Evolutionary conservation across 1,140 invertebrate genomes (phyloP), one percentile per base, ranked within the genome.

Genomic region (Telenomus remus): DNA sequence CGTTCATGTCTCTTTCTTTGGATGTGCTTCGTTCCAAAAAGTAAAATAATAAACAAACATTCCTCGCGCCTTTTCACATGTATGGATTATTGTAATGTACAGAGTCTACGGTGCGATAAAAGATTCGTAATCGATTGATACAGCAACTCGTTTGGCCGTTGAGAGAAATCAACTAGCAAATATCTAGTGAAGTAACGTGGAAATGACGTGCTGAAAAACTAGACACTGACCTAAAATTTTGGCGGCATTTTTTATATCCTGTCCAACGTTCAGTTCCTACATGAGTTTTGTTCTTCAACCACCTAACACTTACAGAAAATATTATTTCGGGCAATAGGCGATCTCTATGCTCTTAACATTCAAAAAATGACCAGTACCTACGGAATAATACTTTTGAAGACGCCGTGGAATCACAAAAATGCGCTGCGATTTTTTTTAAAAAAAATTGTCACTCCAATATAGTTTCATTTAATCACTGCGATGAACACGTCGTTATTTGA

Each of bases 1-100:
- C 80, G 80, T 81, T 76, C 80, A 80, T 79, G 74, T 53, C 70
- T 68, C 16, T 48, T 60, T 73, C 50, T 27, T 27, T 27, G 19
- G 6, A 27, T 27, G 19, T 27, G 19, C 19, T 27, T 27, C 19
- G 19, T 27, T 27, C 19, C 19, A 66, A 66, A 55, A 60, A 54
- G n/a, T 50, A 37, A 49, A 56, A 63, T 71, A 13, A 56, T 55
- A 35, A 60, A 54, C 56, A 44, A 71, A 63, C 37, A 71, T 54
- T 34, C 49, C 37, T 34, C 55, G 12, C 49, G 43, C 35, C 33
- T 48, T 19, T 54, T 59, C 46, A 49, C 46, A 35, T 47, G 33
- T 47, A 12, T 33, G 50, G n/a, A 35, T 42, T 34, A 49, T 59
- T 54, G 55, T 69, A 69, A 61, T 69, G 19, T 69, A 69, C 56